These are phyloP conservation scores for Eupithecia dodoneata DNA, from an alignment of 2,888 invertebrate species.

Conservation along the genomic window DNA sequence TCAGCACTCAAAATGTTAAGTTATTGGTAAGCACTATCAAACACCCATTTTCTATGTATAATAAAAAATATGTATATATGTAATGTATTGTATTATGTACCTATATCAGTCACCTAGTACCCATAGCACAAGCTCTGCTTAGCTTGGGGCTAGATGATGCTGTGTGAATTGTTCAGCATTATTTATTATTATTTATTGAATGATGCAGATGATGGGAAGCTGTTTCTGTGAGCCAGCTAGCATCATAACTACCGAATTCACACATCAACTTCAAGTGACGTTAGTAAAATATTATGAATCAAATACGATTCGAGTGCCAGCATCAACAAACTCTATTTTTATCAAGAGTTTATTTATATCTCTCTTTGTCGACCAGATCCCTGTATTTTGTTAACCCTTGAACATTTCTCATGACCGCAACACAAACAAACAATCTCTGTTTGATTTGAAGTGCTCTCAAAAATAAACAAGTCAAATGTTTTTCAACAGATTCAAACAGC, in stretches of 20 bases:
- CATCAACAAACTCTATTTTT: conserved; percentile 19
- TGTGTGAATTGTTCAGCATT: too few species aligned
- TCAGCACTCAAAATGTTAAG: too few species aligned
- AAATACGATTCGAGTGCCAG: conserved; percentile 17
- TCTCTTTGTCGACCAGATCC: conserved; percentile 26
- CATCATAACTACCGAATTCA: not conserved
- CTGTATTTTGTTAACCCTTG: conserved; percentile 62
- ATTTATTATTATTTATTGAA: too few species aligned
- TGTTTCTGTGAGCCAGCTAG: not conserved
- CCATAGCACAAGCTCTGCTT: too few species aligned
- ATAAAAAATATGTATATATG: too few species aligned
- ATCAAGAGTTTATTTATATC: conserved; percentile 8
- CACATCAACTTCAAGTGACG: conserved; percentile 7
- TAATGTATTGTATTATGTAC: too few species aligned
- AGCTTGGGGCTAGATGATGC: too few species aligned
- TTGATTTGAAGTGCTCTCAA: conserved; percentile 70
- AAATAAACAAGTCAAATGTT: conserved; percentile 77
- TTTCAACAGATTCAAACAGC: conserved; percentile 62
- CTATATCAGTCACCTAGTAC: too few species aligned
- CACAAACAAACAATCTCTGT: conserved; percentile 63
- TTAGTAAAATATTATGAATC: conserved; percentile 14
- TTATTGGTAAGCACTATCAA: too few species aligned
- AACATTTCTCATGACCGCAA: conserved; percentile 59
- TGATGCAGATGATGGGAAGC: not conserved
- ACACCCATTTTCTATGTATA: too few species aligned